These are phyloP conservation scores for Xylophagus ater DNA, from an alignment of 2,888 invertebrate species.

Conservation along the genomic window DNA sequence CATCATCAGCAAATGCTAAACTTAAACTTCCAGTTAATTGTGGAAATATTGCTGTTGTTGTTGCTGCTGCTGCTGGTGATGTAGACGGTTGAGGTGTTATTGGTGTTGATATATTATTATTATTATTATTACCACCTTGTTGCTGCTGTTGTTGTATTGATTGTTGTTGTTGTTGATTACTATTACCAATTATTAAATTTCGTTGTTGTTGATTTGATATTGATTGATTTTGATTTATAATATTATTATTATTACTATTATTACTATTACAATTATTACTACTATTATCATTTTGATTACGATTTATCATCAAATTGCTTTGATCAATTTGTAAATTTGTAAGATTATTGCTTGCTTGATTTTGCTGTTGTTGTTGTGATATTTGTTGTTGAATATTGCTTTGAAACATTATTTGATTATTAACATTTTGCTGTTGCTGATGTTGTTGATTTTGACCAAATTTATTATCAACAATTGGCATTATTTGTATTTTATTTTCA, in stretches of 20 bases:
- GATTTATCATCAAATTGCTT: no score
- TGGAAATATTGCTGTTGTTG: constrained; percentile 35
- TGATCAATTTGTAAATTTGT: no score
- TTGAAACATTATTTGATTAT: background rate
- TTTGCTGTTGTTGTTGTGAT: constrained; percentile 9
- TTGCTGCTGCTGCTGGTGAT: constrained; percentile 29
- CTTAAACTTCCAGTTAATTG: constrained; percentile 53
- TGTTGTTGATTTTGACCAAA: constrained; percentile 8
- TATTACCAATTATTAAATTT: no score
- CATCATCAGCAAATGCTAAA: constrained; percentile 56
- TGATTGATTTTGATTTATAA: constrained; percentile 8
- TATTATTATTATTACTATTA: no score
- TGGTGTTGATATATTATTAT: constrained; percentile 20
- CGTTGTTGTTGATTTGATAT: constrained; percentile 26
- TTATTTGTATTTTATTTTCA: constrained; percentile 40
- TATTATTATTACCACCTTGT: constrained; percentile 9
- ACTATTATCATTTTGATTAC: no score
- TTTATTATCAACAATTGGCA: constrained; percentile 32
- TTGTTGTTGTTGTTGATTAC: constrained; percentile 13
- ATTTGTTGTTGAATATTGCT: constrained; percentile 16
- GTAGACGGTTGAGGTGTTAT: constrained; percentile 20
- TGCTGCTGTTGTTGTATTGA: constrained; percentile 14
- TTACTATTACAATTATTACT: no score
- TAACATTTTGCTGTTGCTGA: constrained; percentile 3
- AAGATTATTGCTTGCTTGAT: no score